phyloP scores from a whole-genome alignment of 2,888 invertebrate genomes.

The Therioaphis trifolii region DNA sequence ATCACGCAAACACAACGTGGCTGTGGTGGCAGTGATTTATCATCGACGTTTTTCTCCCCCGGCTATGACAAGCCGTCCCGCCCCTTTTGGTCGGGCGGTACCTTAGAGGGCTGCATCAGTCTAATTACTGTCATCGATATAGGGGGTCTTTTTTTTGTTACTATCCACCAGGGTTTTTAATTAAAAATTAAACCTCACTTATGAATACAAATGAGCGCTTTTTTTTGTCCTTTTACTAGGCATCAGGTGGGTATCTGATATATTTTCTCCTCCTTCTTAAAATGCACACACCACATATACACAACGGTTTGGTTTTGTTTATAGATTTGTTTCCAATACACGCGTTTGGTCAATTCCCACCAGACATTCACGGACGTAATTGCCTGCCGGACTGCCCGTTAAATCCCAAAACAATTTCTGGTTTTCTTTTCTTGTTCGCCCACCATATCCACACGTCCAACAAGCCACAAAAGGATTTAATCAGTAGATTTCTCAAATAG shows the following conservation, averaged over 20 bases:
- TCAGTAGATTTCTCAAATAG: slow-evolving; percentile 51
- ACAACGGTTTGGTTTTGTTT: slow-evolving; percentile 6
- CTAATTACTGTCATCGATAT: slow-evolving; percentile 59
- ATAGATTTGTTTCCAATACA: slow-evolving; percentile 57
- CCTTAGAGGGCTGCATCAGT: slow-evolving; percentile 33
- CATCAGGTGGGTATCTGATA: slow-evolving; percentile 38
- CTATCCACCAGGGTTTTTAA: slow-evolving; percentile 47
- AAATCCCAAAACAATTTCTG: slow-evolving; percentile 62
- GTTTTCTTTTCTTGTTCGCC: slow-evolving; percentile 20
- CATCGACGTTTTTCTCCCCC: slow-evolving; percentile 56
- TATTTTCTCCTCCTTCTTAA: slow-evolving; percentile 8
- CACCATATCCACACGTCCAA: background rate
- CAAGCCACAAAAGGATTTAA: slow-evolving; percentile 46
- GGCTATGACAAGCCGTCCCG: slow-evolving; percentile 27
- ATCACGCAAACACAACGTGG: slow-evolving; percentile 42
- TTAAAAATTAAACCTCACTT: slow-evolving; percentile 58
- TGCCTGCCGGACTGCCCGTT: slow-evolving; percentile 54
- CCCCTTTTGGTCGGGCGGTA: slow-evolving; percentile 51
- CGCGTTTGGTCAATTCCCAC: slow-evolving; percentile 54
- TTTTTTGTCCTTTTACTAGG: background rate
- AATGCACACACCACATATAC: background rate
- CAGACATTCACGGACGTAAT: slow-evolving; percentile 52
- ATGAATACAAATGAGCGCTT: slow-evolving; percentile 45
- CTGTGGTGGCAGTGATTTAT: slow-evolving; percentile 52
- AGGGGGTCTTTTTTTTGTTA: background rate